Base-by-base conservation (phyloP, 2,888 invertebrate genomes). In the Xylota sylvarum region DNA sequence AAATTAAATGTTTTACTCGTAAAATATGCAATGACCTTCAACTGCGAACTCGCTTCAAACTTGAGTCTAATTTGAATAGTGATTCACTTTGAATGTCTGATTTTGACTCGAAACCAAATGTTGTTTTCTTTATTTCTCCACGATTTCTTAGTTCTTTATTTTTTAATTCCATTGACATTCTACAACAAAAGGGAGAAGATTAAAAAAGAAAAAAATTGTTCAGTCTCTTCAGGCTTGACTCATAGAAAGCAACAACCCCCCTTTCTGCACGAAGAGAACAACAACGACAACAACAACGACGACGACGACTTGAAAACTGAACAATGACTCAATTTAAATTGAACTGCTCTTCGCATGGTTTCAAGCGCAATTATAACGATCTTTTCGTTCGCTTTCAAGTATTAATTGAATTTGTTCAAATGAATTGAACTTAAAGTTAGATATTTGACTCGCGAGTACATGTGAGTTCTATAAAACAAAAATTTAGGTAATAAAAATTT, bases 21-120 rank as follows among this genome's bases (percentile, higher is more conserved):
- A 67, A 50, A 50, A 30, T 9, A 67, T 43, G 35, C 64, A 76
- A 43, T 70, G 69, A 70, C 82, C 82, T 82, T 82, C 69, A 74
- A 52, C 60, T 35, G 43, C 10, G 72, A 79, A 65, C 76, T 69
- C 56, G 50, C 55, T 74, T 62, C 37, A 58, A 77, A 64, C 62
- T 55, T 55, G 60, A 65, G 9, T 23, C 50, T 50, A 52, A 70
- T 76, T 78, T 72, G 27, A 77, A 77, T 77, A 74, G 19, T 43
- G 58, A 81, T 56, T 69, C 52, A 48, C 55, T 56, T 73, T 60
- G 14, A 35, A 27, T 52, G 35, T 67, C 12, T 10, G 30, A 9
- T 56, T 70, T 2, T 5, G 65, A 62, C 52, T 55, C 23, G n/a
- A 30, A 73, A 52, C 30, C 37, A 69, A 52, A 40, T 46, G 19